Conservation (phyloP, 2,113 vertebrate genomes). For the Mobula birostris region DNA sequence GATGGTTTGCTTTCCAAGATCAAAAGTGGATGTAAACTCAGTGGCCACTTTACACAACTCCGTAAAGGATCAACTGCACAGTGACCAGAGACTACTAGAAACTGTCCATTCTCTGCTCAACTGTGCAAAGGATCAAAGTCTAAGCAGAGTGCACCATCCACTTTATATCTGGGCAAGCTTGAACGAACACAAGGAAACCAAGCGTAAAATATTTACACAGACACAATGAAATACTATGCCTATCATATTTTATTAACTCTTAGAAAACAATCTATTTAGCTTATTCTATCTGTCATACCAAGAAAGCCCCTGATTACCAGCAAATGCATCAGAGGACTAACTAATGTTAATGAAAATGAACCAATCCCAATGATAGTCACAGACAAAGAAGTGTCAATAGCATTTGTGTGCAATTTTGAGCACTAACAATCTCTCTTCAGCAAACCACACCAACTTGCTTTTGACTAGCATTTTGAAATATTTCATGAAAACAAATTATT, state of each 20-base stretch:
- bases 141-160: not conserved
- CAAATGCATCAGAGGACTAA: conserved; percentile 13
- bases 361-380: not conserved
- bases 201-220: not conserved
- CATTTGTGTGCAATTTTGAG: not conserved
- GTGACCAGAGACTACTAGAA: not conserved
- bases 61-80: not conserved
- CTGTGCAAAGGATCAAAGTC: not conserved
- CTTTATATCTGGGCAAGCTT: not conserved
- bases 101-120: not conserved
- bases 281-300: not conserved
- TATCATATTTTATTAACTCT: not conserved
- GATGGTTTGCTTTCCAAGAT: no score
- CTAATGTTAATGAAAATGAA: not conserved
- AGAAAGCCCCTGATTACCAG: not conserved
- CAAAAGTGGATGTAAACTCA: no score
- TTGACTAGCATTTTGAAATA: not conserved
- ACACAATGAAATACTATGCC: not conserved
- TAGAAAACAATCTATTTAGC: not conserved
- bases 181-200: not conserved
- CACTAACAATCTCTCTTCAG: not conserved
- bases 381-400: not conserved
- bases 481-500: not conserved
- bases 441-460: not conserved
- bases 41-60: no score